phyloP scores from a whole-genome alignment of 35 echinoderm and acorn worm genomes.

The Lytechinus pictus region DNA sequence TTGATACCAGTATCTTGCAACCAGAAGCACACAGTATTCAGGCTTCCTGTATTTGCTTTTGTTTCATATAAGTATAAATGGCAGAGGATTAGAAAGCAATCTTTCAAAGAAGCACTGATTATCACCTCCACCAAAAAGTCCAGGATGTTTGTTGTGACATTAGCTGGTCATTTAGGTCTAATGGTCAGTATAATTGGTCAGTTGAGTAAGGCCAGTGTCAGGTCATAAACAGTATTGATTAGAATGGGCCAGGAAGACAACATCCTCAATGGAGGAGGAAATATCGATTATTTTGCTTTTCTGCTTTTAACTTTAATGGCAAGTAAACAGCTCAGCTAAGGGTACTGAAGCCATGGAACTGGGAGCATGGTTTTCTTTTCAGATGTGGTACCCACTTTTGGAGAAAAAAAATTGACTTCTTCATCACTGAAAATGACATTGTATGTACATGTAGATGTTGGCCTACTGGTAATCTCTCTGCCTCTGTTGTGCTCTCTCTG shows the following conservation, averaged over 20 bases:
- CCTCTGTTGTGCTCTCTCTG: no score
- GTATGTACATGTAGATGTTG: neutral
- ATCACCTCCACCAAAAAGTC: neutral
- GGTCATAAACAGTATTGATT: neutral
- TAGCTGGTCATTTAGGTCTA: neutral
- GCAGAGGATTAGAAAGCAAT: neutral
- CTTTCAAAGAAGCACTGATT: neutral
- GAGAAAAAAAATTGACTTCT: no score
- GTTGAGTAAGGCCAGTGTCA: neutral
- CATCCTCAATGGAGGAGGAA: neutral
- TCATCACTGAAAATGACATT: no score
- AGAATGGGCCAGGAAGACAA: neutral
- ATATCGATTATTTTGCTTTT: neutral
- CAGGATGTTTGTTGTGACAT: slow-evolving; percentile 18
- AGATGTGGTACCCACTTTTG: no score
- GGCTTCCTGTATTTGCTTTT: slow-evolving; percentile 2
- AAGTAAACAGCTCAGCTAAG: neutral
- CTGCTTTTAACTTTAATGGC: neutral
- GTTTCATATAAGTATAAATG: neutral
- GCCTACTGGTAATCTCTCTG: neutral
- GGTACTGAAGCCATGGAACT: neutral
- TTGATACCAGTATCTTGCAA: neutral
- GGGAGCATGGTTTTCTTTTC: neutral
- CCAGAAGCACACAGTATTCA: neutral
- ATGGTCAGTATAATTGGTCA: neutral